Evolutionary conservation across 1,140 invertebrate genomes (phyloP).

Genomic region (Ephestia elutella): DNA sequence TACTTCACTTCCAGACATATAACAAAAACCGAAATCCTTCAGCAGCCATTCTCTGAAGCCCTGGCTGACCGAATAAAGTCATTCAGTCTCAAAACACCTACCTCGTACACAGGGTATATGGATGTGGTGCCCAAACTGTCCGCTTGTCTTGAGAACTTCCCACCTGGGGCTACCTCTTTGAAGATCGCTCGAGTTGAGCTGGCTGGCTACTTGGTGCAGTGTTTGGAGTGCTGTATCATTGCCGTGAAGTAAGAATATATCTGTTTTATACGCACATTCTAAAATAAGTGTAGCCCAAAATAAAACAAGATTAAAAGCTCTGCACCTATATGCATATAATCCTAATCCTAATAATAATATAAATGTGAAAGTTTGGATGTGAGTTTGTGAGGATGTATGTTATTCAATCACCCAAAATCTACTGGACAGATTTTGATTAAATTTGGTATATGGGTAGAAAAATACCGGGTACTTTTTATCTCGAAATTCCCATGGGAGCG

Average conservation of each 20-base stretch:
- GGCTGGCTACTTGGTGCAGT: slow-evolving; percentile 29
- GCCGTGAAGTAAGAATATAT: slow-evolving; percentile 30
- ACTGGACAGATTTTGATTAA: too few relatives aligned
- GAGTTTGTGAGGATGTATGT: too few relatives aligned
- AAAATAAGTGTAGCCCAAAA: too few relatives aligned
- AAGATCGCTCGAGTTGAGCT: slow-evolving; percentile 30
- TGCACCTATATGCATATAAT: too few relatives aligned
- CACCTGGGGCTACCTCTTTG: slow-evolving; percentile 32
- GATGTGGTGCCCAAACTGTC: slow-evolving; percentile 30
- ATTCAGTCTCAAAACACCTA: slow-evolving; percentile 11
- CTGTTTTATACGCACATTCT: too few relatives aligned
- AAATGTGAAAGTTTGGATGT: too few relatives aligned
- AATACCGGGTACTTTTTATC: too few relatives aligned
- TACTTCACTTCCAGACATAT: slow-evolving; percentile 34
- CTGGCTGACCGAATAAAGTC: slow-evolving; percentile 28
- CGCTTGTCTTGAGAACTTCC: slow-evolving; percentile 47
- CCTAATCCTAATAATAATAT: too few relatives aligned
- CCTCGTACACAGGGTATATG: slow-evolving; percentile 28
- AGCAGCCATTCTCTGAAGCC: slow-evolving; percentile 32
- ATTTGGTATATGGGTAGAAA: too few relatives aligned
- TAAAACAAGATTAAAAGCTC: too few relatives aligned
- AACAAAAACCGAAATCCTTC: slow-evolving; percentile 34
- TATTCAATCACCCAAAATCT: too few relatives aligned
- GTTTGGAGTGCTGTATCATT: slow-evolving; percentile 31
- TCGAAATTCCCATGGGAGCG: too few relatives aligned